A percentile compares a stretch with the other conserved stretches of the same genome.
phyloP scores from a whole-genome alignment of 2,113 vertebrate genomes.

The Odontesthes bonariensis region DNA sequence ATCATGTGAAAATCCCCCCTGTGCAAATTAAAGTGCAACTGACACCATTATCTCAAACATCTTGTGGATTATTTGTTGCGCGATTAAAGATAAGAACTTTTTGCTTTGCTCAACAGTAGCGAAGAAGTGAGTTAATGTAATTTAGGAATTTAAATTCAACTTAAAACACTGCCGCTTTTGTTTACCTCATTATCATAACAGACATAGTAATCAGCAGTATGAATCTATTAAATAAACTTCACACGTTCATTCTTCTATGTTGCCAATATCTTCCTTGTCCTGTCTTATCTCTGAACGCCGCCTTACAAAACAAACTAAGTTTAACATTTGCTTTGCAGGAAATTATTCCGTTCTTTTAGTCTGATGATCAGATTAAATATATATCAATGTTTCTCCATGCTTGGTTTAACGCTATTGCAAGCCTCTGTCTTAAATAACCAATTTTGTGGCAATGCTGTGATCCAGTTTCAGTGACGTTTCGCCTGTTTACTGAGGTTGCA shows the following conservation, averaged over 20 bases:
- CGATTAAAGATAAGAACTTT: too few species aligned
- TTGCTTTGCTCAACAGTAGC: too few species aligned
- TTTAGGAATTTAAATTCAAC: background rate
- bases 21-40: background rate
- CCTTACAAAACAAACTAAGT: background rate
- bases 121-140: too few species aligned
- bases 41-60: too few species aligned
- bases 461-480: background rate
- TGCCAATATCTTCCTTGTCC: slow-evolving; percentile 2
- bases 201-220: slow-evolving; percentile 8
- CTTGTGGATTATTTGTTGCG: too few species aligned
- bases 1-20: background rate
- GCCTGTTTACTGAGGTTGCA: background rate
- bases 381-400: too few species aligned
- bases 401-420: background rate
- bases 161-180: background rate
- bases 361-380: background rate
- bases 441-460: too few species aligned
- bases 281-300: background rate
- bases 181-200: background rate
- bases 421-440: too few species aligned
- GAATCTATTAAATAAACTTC: slow-evolving; percentile 37
- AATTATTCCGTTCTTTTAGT: background rate
- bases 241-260: slow-evolving; percentile 10
- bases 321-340: slow-evolving; percentile 19